phyloP scores from a whole-genome alignment of 2,113 vertebrate species.

The Aspiorhynchus laticeps region DNA sequence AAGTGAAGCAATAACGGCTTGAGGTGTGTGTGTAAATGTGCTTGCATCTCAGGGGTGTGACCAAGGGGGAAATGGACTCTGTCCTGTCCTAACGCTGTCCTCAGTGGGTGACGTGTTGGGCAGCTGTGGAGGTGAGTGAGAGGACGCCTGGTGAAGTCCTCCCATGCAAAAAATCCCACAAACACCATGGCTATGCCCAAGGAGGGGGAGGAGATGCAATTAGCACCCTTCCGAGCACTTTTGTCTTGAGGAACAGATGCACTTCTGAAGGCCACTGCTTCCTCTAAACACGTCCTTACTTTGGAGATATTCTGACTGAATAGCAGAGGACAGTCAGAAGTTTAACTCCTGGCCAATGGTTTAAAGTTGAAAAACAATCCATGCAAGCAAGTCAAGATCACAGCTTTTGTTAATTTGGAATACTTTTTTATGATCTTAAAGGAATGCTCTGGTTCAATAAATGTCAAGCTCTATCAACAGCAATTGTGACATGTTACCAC shows the following conservation, averaged over 20 bases:
- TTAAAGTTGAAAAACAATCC: background rate
- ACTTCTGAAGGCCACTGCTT: slow-evolving; percentile 70
- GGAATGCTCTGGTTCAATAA: background rate
- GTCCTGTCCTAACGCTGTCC: slow-evolving; percentile 52
- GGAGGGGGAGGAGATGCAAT: slow-evolving; percentile 73
- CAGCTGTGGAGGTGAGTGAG: slow-evolving; percentile 80
- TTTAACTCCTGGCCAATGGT: background rate
- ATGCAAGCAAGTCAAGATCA: background rate
- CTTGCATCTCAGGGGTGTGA: slow-evolving; percentile 33
- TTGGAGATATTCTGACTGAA: background rate
- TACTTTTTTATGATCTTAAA: background rate
- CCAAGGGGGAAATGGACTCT: slow-evolving; percentile 51
- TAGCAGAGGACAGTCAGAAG: background rate
- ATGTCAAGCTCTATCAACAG: background rate
- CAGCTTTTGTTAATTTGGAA: background rate
- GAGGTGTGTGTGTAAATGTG: slow-evolving; percentile 38
- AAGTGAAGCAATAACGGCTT: slow-evolving; percentile 34
- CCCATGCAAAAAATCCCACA: slow-evolving; percentile 57
- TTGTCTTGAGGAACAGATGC: slow-evolving; percentile 79
- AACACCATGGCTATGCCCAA: slow-evolving; percentile 54
- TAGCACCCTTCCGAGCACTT: slow-evolving; percentile 80
- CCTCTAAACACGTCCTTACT: slow-evolving; percentile 26
- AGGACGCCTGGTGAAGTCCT: slow-evolving; percentile 68
- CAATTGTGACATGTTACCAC: background rate
- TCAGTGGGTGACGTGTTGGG: slow-evolving; percentile 68